Conservation (phyloP, 2,797 vertebrate species). For the Champsocephalus esox region DNA sequence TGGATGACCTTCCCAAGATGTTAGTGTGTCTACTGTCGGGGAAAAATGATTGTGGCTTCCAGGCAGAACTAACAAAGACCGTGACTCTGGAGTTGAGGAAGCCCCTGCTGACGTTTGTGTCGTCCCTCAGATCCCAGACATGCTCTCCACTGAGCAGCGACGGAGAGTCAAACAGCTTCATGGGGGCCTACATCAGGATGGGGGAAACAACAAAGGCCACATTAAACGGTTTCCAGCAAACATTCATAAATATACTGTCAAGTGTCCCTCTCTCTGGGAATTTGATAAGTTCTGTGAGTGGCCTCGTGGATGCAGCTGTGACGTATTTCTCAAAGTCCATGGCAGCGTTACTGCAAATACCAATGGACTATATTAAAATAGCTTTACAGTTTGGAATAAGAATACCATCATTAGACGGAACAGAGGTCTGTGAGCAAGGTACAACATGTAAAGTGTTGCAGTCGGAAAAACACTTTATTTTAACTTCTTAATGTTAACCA, state of each 20-base stretch:
- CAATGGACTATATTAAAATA: conserved; percentile 77
- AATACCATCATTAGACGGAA: conserved; percentile 71
- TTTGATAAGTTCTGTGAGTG: conserved; percentile 55
- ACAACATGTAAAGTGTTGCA: not conserved
- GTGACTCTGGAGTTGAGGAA: conserved; percentile 66
- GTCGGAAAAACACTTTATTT: not conserved
- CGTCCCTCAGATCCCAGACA: conserved; percentile 68
- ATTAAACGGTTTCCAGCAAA: conserved; percentile 60
- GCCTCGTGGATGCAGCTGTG: conserved; percentile 63
- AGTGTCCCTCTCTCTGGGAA: conserved; percentile 66
- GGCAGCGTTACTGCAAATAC: conserved; percentile 64
- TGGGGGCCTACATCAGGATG: conserved; percentile 52
- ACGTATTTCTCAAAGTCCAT: conserved; percentile 63
- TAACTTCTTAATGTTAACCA: not conserved
- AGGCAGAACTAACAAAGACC: conserved; percentile 75
- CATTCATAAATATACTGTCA: conserved; percentile 62
- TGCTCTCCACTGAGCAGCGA: conserved; percentile 49
- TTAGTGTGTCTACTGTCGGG: conserved; percentile 82
- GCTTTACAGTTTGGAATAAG: conserved; percentile 81
- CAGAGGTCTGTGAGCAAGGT: conserved; percentile 83
- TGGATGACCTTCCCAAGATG: conserved; percentile 73
- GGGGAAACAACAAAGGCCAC: conserved; percentile 29
- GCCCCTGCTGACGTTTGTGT: conserved; percentile 65
- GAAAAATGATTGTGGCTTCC: conserved; percentile 75
- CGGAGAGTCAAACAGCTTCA: conserved; percentile 34